Percentiles rank a stretch among this genome's conserved stretches.
Evolutionary conservation across 2,113 vertebrate genomes (phyloP).

Genomic region (Psammodynastes pulverulentus): DNA sequence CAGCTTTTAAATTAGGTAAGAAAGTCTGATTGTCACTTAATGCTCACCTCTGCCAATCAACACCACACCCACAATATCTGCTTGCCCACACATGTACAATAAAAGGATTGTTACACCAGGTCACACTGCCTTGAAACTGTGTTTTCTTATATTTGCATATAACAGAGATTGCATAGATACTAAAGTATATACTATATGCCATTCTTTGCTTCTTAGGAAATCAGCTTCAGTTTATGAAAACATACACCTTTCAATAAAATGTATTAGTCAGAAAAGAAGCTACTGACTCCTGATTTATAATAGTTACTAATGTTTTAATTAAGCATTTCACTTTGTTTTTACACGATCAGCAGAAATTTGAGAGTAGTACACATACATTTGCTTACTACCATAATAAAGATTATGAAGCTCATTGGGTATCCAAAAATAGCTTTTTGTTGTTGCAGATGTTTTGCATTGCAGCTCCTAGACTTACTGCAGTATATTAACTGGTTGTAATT

Average conservation of each 20-base stretch:
- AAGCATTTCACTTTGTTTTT: not conserved
- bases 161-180: not conserved
- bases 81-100: not conserved
- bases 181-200: not conserved
- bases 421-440: not conserved
- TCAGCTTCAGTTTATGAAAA: not conserved
- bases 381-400: not conserved
- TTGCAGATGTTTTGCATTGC: not conserved
- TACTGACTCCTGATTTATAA: not conserved
- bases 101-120: not conserved
- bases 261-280: not conserved
- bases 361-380: not conserved
- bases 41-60: conserved; percentile 13
- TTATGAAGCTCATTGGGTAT: not conserved
- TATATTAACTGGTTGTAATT: not conserved
- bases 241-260: not conserved
- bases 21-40: conserved; percentile 9
- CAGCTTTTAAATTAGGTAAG: conserved; percentile 24
- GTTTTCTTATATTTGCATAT: not conserved
- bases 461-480: not conserved
- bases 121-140: not conserved
- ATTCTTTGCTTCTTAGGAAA: not conserved
- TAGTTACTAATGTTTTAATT: not conserved
- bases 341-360: not conserved
- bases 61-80: not conserved